Evolutionary conservation across 1,140 invertebrate species (phyloP), one percentile per base, ranked within the genome.

Genomic region (Dufourea novaeangliae): DNA sequence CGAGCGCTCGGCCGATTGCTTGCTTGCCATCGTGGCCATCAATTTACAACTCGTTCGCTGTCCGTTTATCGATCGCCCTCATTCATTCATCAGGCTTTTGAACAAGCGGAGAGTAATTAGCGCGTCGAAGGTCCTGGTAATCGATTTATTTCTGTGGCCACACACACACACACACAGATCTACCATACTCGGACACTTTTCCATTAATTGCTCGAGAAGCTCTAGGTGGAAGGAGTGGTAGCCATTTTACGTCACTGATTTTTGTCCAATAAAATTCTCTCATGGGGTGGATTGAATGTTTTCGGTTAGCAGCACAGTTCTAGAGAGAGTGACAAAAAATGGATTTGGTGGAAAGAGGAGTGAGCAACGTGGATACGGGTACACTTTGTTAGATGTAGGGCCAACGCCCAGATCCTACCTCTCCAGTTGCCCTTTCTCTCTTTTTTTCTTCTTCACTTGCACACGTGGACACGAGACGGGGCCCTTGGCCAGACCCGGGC

Each of bases 371-470:
- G 61, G 41, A n/a, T n/a, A 22, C 62, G 73, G 56, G 57, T 80
- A 78, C n/a, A n/a, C 78, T 86, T 86, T 74, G 85, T 86, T 86
- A 86, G 85, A 80, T 86, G 83, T 86, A 86, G 85, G 84, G 80
- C 85, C 85, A 80, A 84, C 84, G 83, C 78, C 84, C 83, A 85
- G 69, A 34, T 27, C 64, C 57, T 64, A 29, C 46, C 46, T 34
- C 34, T 73, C 56, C 37, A 39, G 22, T 84, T 59, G 67, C 71
- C 14, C 44, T 63, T 79, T 86, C 83, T 86, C n/a, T n/a, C n/a
- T n/a, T n/a, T n/a, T n/a, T n/a, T n/a, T n/a, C n/a, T n/a, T n/a
- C n/a, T n/a, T n/a, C n/a, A n/a, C n/a, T 76, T 80, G 76, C 66
- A 59, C 74, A 63, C 79, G 70, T 72, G 83, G 67, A 82, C 84